phyloP scores from a whole-genome alignment of 2,888 invertebrate species.

The Stegophylla sp. region DNA sequence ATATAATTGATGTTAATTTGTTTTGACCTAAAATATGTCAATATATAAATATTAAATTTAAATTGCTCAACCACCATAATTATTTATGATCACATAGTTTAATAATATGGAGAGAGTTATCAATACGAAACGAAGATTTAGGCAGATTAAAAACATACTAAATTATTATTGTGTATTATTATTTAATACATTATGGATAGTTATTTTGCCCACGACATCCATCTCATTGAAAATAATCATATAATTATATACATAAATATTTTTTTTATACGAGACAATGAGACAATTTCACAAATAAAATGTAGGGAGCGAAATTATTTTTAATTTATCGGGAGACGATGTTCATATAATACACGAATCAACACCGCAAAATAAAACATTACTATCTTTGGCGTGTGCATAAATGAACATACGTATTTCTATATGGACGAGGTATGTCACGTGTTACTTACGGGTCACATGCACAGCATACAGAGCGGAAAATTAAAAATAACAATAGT shows the following conservation, averaged over 20 bases:
- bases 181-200: background rate
- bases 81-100: background rate
- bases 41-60: background rate
- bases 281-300: background rate
- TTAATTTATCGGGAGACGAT: background rate
- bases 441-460: conserved; percentile 17
- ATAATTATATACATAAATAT: background rate
- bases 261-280: no score
- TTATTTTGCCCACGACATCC: background rate
- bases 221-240: background rate
- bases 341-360: no score
- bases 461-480: conserved; percentile 29
- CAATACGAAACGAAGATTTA: background rate
- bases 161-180: no score
- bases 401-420: no score
- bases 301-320: background rate
- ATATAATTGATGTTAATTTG: conserved; percentile 22
- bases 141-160: background rate
- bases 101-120: background rate
- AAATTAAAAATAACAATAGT: conserved; percentile 51
- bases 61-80: background rate
- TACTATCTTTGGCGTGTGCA: no score
- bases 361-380: no score
- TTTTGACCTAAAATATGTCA: background rate
- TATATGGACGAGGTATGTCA: conserved; percentile 11